Base-by-base conservation (phyloP, 2,113 vertebrate genomes). In the Morone saxatilis region DNA sequence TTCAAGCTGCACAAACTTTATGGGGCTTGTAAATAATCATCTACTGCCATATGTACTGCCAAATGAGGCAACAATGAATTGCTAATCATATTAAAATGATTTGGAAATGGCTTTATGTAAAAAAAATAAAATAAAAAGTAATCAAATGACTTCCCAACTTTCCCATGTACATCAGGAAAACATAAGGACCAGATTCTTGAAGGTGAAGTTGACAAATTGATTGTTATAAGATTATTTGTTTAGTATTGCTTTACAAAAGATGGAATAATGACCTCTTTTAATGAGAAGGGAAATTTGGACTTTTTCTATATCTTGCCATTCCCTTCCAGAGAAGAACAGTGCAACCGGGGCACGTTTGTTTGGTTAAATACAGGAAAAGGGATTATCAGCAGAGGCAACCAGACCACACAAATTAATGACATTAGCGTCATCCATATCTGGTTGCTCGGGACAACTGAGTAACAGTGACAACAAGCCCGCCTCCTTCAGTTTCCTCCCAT, bases 351-450 rank as follows among this genome's bases (percentile, higher is more conserved):
- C 73, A 72, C 43, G 79, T 80, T 60, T 85, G 77, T 41, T 79
- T 68, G 60, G 38, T 60, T 51, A 65, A 86, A 85, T 71, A 84
- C 76, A 78, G 90, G 86, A 90, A 85, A 81, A 72, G 47, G 20
- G 40, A 88, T 91, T 78, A 89, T 90, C 78, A 91, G 76, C 76
- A 85, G 86, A 86, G 63, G 59, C 87, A 84, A 80, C 82, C 90
- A 93, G 91, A 85, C 73, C 88, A 45, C 76, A 71, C 84, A 85
- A 92, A 94, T 90, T 88, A 92, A 92, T 89, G 68, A 83, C 83
- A 94, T 94, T 94, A 91, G 80, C 84, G 86, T 77, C 88, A 84
- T 83, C 78, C 80, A 84, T 90, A 93, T 92, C 92, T 91, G 83
- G 91, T 93, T 88, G 77, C 86, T 77, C 31, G 7, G 70, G 86